Evolutionary conservation across 2,113 vertebrate genomes (phyloP).

Genomic region (Falcunculus frontatus): DNA sequence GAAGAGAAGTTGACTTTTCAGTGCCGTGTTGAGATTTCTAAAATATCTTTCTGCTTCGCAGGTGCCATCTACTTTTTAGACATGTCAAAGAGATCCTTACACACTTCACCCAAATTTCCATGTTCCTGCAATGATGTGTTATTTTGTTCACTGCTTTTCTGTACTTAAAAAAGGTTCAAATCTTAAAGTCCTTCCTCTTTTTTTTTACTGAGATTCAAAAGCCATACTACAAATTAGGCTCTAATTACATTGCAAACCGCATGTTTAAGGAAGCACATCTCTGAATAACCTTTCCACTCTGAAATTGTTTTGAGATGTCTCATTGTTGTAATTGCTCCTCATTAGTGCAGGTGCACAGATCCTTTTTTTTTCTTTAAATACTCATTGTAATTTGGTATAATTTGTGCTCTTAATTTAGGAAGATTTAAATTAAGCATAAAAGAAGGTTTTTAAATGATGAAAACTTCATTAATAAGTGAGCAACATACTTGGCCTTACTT

Average conservation of each 20-base stretch:
- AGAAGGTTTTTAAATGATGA: neutral
- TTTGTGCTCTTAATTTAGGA: constrained; percentile 24
- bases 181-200: neutral
- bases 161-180: neutral
- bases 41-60: neutral
- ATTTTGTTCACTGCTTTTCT: neutral
- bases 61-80: neutral
- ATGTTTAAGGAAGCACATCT: constrained; percentile 25
- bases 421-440: constrained; percentile 28
- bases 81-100: neutral
- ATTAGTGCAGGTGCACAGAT: constrained; percentile 46
- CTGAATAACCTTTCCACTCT: constrained; percentile 22
- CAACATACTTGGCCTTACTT: neutral
- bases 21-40: neutral
- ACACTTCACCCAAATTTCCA: neutral
- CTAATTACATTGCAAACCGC: neutral
- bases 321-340: constrained; percentile 45
- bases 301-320: constrained; percentile 51
- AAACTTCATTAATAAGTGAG: constrained; percentile 15
- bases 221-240: neutral
- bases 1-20: neutral
- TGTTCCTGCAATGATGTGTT: neutral
- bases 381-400: constrained; percentile 31
- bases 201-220: neutral
- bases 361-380: constrained; percentile 50